phyloP scores from a whole-genome alignment of 1,140 invertebrate species.

The Dolichoris vasculosae region DNA sequence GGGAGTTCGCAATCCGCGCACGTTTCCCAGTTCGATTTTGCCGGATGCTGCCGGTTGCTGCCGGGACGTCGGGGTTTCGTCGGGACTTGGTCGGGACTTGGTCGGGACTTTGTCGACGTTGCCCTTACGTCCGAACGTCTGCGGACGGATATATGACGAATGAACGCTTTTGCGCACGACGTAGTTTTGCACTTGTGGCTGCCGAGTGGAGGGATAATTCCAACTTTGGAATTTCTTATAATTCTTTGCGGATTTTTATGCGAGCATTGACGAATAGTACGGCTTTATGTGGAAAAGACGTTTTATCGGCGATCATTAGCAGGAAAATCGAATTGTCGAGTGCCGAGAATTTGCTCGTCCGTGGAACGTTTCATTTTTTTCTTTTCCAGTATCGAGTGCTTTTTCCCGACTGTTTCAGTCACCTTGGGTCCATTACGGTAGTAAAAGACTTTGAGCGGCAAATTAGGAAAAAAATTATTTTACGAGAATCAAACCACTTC shows the following conservation, averaged over 20 bases:
- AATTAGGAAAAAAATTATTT: neutral
- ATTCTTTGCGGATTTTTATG: slow-evolving; percentile 12
- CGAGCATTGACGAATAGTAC: slow-evolving; percentile 1
- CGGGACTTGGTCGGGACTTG: neutral
- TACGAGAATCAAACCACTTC: neutral
- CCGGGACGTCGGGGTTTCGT: neutral
- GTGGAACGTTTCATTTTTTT: slow-evolving; percentile 4
- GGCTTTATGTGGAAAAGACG: slow-evolving; percentile 8
- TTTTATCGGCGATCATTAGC: slow-evolving; percentile 23
- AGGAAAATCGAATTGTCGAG: neutral
- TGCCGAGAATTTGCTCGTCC: neutral
- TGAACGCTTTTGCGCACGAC: neutral
- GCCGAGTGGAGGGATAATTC: neutral
- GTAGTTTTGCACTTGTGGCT: slow-evolving; percentile 9
- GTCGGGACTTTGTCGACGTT: no score
- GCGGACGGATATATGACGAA: neutral
- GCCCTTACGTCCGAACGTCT: neutral
- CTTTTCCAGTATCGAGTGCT: neutral
- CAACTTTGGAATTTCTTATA: slow-evolving; percentile 9
- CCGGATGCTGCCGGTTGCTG: neutral
- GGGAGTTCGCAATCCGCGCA: slow-evolving; percentile 10
- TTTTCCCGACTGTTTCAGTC: neutral
- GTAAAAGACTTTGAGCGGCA: neutral
- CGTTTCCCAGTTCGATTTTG: slow-evolving; percentile 25
- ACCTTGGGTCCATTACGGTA: neutral